phyloP scores from a whole-genome alignment of 1,140 invertebrate species.

The Drosophila mojavensis region DNA sequence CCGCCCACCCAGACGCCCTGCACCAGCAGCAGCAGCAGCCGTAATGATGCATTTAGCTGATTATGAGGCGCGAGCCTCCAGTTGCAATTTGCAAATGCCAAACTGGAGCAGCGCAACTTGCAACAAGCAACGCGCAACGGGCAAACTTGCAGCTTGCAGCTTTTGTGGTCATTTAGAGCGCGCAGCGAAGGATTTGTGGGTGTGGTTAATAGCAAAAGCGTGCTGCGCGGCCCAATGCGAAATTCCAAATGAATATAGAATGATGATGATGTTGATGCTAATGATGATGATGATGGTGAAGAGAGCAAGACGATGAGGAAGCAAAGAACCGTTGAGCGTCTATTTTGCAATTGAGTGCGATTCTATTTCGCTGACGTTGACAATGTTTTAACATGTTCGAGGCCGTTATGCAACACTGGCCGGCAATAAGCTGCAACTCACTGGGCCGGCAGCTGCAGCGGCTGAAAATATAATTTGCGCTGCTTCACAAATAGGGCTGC shows the following conservation, averaged over 20 bases:
- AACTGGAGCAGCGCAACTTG: conserved; percentile 55
- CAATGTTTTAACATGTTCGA: background rate
- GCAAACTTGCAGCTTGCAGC: conserved; percentile 27
- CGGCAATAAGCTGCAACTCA: background rate
- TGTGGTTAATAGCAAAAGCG: conserved; percentile 3
- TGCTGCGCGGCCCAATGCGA: background rate
- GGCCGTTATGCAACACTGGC: conserved; percentile 15
- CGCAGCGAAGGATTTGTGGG: conserved; percentile 13
- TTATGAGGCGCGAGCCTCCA: conserved; percentile 56
- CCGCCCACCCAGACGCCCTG: background rate
- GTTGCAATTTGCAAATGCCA: conserved; percentile 47
- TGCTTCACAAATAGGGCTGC: background rate
- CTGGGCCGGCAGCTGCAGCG: background rate
- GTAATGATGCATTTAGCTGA: conserved; percentile 79
- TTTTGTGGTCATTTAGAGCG: conserved; percentile 73
- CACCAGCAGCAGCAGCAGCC: conserved; percentile 12
- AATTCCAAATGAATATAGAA: background rate
- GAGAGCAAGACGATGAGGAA: no score
- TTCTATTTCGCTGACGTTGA: background rate
- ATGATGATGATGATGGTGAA: no score
- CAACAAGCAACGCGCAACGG: background rate
- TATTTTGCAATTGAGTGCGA: background rate
- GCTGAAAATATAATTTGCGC: background rate
- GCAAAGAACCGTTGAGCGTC: background rate
- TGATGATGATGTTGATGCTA: no score